Evolutionary conservation across 2,113 vertebrate genomes (phyloP).

Genomic region (Sterrhoptilus dennistouni): DNA sequence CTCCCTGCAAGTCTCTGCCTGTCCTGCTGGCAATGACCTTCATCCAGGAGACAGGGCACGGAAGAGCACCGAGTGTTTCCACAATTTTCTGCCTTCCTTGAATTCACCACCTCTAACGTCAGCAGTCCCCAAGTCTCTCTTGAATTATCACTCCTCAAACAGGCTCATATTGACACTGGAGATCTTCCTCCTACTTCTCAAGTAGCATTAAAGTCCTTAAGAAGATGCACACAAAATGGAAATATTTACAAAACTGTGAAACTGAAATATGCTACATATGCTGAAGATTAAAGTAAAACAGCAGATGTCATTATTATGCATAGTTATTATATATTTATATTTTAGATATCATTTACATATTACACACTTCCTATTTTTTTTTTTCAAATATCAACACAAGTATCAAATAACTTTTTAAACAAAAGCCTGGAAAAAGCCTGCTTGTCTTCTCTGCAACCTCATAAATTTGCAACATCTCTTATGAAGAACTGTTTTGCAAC

Average conservation of each 20-base stretch:
- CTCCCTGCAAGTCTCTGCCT: neutral
- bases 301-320: neutral
- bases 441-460: neutral
- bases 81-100: neutral
- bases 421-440: neutral
- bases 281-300: neutral
- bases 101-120: neutral
- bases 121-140: neutral
- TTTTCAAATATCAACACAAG: neutral
- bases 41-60: neutral
- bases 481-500: neutral
- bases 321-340: neutral
- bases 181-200: neutral
- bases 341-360: neutral
- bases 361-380: neutral
- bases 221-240: neutral
- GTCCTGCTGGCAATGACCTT: neutral
- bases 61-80: neutral
- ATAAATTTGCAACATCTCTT: neutral
- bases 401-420: neutral
- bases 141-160: neutral
- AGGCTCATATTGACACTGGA: neutral
- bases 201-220: neutral
- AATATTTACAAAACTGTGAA: constrained; percentile 3
- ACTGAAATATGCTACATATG: neutral